Percentiles rank a stretch among this genome's conserved stretches.
Conservation (phyloP, 2,113 vertebrate genomes). For the Ailuropoda melanoleuca region DNA sequence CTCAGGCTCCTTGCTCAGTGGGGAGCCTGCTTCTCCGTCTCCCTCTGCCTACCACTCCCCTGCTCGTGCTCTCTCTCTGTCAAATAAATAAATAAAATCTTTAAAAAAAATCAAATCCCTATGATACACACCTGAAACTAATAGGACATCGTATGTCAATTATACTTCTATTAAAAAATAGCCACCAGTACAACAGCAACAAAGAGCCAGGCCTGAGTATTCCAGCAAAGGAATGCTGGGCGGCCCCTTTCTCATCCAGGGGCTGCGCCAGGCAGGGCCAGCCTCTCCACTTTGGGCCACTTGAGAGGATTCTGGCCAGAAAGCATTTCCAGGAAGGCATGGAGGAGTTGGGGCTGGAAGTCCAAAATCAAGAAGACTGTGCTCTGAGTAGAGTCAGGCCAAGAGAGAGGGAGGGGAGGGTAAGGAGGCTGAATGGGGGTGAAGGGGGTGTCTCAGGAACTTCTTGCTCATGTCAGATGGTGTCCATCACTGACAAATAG, state of each 20-base stretch:
- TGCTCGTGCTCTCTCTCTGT: too few species aligned
- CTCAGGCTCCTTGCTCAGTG: too few species aligned
- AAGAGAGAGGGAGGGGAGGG: too few species aligned
- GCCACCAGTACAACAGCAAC: neutral
- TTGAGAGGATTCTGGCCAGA: neutral
- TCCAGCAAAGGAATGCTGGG: neutral
- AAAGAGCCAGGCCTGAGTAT: neutral
- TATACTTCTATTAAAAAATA: neutral
- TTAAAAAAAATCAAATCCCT: neutral
- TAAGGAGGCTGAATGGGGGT: neutral
- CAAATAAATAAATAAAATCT: neutral
- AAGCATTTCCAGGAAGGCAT: neutral
- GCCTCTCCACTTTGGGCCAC: neutral
- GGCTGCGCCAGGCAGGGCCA: accelerated
- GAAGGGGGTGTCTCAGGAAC: neutral
- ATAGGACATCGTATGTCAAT: neutral
- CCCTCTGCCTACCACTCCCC: too few species aligned
- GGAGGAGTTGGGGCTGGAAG: neutral
- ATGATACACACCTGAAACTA: neutral
- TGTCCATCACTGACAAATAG: neutral
- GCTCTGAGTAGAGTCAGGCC: neutral
- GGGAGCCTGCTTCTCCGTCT: too few species aligned
- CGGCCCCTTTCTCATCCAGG: neutral
- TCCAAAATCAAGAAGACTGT: neutral
- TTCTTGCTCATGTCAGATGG: neutral